phyloP scores from a whole-genome alignment of 2,797 vertebrate species.

The Florisuga fusca region DNA sequence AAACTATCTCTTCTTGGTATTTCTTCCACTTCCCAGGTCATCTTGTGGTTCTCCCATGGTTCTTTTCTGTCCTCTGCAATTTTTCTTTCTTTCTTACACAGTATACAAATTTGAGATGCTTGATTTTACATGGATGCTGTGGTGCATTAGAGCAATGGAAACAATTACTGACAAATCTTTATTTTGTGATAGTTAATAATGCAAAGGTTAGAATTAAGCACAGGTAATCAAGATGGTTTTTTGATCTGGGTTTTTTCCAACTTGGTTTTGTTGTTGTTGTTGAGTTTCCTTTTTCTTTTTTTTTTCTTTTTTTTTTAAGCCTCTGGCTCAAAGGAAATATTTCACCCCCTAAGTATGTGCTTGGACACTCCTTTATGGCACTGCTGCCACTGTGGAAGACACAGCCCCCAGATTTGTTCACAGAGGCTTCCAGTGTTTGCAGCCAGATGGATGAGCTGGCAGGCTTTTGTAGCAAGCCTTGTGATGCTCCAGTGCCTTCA shows the following conservation, averaged over 20 bases:
- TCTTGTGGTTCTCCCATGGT: background rate
- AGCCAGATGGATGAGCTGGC: background rate
- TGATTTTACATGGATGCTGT: background rate
- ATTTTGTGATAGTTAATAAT: background rate
- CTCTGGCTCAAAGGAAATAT: background rate
- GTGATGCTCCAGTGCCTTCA: background rate
- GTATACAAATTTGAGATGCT: background rate
- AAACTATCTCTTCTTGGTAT: background rate
- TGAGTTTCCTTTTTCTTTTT: no score
- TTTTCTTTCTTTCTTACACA: background rate
- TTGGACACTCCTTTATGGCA: background rate
- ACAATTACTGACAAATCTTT: background rate
- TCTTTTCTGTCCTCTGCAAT: background rate
- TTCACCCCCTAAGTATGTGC: fast-evolving
- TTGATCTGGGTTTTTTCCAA: no score
- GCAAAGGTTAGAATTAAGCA: background rate
- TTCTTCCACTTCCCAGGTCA: background rate
- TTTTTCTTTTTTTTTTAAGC: background rate
- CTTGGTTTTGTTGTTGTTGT: no score
- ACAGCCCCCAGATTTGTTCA: background rate
- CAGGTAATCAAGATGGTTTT: background rate
- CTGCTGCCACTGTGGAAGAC: background rate
- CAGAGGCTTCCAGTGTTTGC: background rate
- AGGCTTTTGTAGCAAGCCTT: background rate
- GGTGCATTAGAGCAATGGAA: background rate